Evolutionary conservation across 2,888 invertebrate genomes (phyloP), one percentile per base, ranked within the genome.

Genomic region (Agapostemon virescens): DNA sequence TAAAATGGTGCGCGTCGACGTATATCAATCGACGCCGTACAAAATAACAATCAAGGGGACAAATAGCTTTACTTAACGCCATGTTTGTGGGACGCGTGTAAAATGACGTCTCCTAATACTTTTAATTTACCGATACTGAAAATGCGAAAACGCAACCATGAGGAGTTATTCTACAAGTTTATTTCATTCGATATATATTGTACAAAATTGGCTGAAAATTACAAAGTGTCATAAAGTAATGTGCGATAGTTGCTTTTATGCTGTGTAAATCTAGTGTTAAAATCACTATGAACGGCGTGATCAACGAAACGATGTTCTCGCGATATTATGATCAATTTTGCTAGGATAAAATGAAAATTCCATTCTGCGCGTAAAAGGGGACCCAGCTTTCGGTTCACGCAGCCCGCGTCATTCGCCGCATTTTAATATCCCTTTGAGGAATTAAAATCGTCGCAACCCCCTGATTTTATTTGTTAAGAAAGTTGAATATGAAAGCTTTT

Each of bases 351-450:
- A 58, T 70, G 70, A 58, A 75, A 78, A 75, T 75, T 78, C 52
- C 42, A 64, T 72, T 55, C 66, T 55, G 71, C 52, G 26, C 55
- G 40, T 26, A 20, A 64, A 71, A 49, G 55, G 40, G 20, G n/a
- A 52, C 38, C 15, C 45, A 11, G 45, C 13, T 42, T 64, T 33
- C 36, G 26, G 6, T 52, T 52, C 20, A 23, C 38, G 38, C 26
- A 40, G 38, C 15, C 38, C 38, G 68, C 49, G 49, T 49, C 63
- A 55, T 55, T 49, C 30, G 36, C 30, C 52, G 40, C 36, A 64
- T 55, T 78, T 75, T 75, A 33, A 78, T 69, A 64, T 69, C 42
- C 49, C 45, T 73, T 73, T 73, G 73, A 36, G 5, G 58, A 45
- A 72, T 64, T 30, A 64, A 75, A 42, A 58, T 20, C 40, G 70